phyloP scores from a whole-genome alignment of 2,113 vertebrate genomes.

The Casuarius casuarius region DNA sequence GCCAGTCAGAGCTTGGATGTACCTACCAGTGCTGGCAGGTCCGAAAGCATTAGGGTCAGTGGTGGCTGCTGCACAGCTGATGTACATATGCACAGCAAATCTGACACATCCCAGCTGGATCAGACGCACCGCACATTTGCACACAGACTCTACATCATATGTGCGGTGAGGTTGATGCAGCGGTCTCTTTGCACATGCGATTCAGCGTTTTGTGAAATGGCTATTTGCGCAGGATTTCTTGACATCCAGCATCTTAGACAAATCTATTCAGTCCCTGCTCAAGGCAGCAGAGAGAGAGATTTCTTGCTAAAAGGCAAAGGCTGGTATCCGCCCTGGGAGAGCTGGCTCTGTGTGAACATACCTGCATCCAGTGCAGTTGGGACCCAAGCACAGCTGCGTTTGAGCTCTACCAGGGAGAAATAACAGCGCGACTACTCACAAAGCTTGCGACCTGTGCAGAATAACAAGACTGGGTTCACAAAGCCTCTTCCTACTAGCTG shows the following conservation, averaged over 20 bases:
- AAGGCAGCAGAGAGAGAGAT: background rate
- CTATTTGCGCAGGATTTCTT: background rate
- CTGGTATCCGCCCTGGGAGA: background rate
- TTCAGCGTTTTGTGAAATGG: background rate
- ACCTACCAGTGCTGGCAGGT: background rate
- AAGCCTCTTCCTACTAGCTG: background rate
- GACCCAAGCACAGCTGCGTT: conserved; percentile 26
- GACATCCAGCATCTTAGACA: background rate
- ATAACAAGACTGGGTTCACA: background rate
- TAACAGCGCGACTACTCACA: background rate
- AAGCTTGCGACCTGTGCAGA: background rate
- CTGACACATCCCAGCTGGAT: background rate
- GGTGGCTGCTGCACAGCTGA: background rate
- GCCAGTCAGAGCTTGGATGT: background rate
- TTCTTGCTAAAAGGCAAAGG: background rate
- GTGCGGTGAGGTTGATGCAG: background rate
- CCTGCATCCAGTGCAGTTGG: background rate
- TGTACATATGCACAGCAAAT: background rate
- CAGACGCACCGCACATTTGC: background rate
- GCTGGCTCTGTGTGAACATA: background rate
- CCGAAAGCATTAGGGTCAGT: background rate
- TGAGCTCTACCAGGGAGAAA: background rate
- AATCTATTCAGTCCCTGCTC: background rate
- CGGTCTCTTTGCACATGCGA: background rate
- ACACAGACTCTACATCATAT: rapidly evolving